Evolutionary conservation across 37 sponge, comb jelly and placozoan genomes (phyloP).

Genomic region (Haliclona indistincta): DNA sequence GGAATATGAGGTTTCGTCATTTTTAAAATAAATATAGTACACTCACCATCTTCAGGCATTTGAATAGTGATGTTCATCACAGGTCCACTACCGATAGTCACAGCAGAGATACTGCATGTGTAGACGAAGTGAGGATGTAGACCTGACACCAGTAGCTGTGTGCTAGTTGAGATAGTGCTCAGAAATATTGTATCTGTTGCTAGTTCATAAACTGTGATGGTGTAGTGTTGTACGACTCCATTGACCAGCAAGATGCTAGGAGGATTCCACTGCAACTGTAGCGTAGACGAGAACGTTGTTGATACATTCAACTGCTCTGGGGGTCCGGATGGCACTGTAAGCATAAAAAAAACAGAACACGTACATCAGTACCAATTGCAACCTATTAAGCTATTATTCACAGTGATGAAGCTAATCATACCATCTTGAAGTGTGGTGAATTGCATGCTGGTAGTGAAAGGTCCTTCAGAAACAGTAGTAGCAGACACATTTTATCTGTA

Average conservation of each 20-base stretch:
- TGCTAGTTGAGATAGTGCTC: not conserved
- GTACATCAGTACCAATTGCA: no score
- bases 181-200: constrained; percentile 5
- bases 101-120: not conserved
- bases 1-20: no score
- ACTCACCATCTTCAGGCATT: constrained; percentile 49
- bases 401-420: no score
- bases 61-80: not conserved
- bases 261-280: no score
- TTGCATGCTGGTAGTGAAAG: constrained; percentile 2
- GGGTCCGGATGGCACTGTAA: no score
- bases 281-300: not conserved
- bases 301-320: not conserved
- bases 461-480: constrained; percentile 25
- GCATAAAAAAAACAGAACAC: no score
- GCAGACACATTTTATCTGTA: constrained; percentile 27
- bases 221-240: constrained; percentile 31
- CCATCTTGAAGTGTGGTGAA: constrained; percentile 31
- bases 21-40: not conserved
- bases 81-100: constrained; percentile 16
- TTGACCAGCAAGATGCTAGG: constrained; percentile 2
- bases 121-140: not conserved
- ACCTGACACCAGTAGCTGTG: not conserved
- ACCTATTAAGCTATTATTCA: no score
- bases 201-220: constrained; percentile 35